Evolutionary conservation across 2,888 invertebrate species (phyloP), one percentile per base, ranked within the genome.

Genomic region (Caenorhabditis zanzibari): DNA sequence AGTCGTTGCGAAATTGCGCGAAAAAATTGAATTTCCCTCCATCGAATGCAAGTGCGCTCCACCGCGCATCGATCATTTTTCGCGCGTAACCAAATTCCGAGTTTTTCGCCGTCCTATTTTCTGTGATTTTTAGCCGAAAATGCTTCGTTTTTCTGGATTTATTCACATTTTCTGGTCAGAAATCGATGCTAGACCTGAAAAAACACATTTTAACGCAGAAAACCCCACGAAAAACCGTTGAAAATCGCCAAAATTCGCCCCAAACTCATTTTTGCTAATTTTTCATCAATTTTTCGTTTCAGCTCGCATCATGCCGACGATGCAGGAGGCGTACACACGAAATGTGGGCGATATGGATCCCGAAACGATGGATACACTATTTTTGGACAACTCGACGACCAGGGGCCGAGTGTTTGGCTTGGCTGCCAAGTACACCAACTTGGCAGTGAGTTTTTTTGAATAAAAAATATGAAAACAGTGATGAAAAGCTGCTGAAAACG

Each of bases 271-370:
- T 54, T 54, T 26, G 26, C 2, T 12, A 24, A 24, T 6, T 26
- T 26, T n/a, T 12, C n/a, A 2, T 19, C 47, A 47, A 47, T 47
- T n/a, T n/a, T n/a, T n/a, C n/a, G n/a, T n/a, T n/a, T n/a, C n/a
- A n/a, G n/a, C n/a, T n/a, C n/a, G n/a, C n/a, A n/a, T n/a, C n/a
- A 19, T 47, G 80, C 35, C 80, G 9, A 49, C 81, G 32, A 97
- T 97, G 97, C 96, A 97, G 94, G 96, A 96, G 94, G 95, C 97
- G 94, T 95, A 97, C 95, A 96, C 96, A 93, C 94, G 97, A 93
- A 97, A 98, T 94, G 95, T 96, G 94, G 95, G 97, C 93, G 97
- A 97, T 93, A 95, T 95, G 93, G 95, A 95, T 93, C 95, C 96
- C 91, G 95, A 95, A 93, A 95, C 96, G 95, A 82, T 90, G 24